These are phyloP conservation scores for Drosophila ohnishii DNA, from an alignment of 1,140 invertebrate genomes.

Conservation along the genomic window DNA sequence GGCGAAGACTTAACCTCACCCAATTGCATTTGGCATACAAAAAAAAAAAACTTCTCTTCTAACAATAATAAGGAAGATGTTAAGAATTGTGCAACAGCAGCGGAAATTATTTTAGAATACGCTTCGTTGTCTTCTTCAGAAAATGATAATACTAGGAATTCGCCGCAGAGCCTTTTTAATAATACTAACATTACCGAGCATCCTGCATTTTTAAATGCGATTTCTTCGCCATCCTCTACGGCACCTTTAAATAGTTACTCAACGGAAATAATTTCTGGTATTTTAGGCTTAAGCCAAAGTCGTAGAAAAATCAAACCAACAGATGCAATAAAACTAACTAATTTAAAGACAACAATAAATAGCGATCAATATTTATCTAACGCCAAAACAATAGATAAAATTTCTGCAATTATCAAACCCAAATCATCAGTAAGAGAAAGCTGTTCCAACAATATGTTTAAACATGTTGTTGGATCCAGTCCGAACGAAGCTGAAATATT, in stretches of 20 bases:
- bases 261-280: conserved; percentile 19
- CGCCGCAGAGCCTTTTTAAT: conserved; percentile 2
- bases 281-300: conserved; percentile 31
- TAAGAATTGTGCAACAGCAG: conserved; percentile 49
- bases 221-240: conserved; percentile 42
- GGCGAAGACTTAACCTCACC: conserved; percentile 27
- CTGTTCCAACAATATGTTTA: conserved; percentile 58
- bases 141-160: conserved; percentile 14
- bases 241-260: conserved; percentile 56
- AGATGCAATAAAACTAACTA: conserved; percentile 3
- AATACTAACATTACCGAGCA: conserved; percentile 26
- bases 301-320: conserved; percentile 51
- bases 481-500: conserved; percentile 32
- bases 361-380: conserved; percentile 5
- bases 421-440: conserved; percentile 19
- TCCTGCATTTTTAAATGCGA: conserved; percentile 15
- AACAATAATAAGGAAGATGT: conserved; percentile 10
- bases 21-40: conserved; percentile 71
- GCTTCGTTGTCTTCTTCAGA: conserved; percentile 50
- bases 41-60: conserved; percentile 3
- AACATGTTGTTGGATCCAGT: conserved; percentile 32
- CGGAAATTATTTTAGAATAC: conserved; percentile 75
- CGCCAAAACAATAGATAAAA: conserved; percentile 2
- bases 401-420: conserved; percentile 8
- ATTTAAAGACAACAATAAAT: not conserved